Conservation (phyloP, 2,888 invertebrate species). For the Aleiodes alternator region DNA sequence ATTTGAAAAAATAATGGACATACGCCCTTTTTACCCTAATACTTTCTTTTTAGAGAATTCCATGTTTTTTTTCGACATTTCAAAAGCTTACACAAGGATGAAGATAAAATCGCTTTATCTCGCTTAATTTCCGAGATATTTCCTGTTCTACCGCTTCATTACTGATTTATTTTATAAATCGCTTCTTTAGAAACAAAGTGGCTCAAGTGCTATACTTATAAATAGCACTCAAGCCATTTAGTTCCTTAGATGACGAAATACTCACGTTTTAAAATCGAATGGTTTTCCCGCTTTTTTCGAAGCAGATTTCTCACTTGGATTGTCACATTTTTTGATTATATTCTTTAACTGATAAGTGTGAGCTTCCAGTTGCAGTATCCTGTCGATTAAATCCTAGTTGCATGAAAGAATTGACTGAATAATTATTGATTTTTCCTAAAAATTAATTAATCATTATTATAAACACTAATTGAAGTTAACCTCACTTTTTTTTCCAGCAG, state of each 20-base stretch:
- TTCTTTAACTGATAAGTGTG: slow-evolving; percentile 88
- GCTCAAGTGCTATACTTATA: too few relatives aligned
- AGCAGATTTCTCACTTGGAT: slow-evolving; percentile 35
- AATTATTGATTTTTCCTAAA: slow-evolving; percentile 16
- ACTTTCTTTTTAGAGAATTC: too few relatives aligned
- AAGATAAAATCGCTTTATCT: too few relatives aligned
- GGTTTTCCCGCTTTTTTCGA: slow-evolving; percentile 70
- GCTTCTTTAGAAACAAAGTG: too few relatives aligned
- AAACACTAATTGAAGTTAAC: slow-evolving; percentile 29
- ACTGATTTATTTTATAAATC: too few relatives aligned
- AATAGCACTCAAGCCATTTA: too few relatives aligned
- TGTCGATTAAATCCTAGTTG: slow-evolving; percentile 83
- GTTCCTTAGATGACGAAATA: slow-evolving; percentile 2
- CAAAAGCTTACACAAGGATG: too few relatives aligned
- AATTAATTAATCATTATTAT: slow-evolving; percentile 28
- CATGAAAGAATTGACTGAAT: slow-evolving; percentile 32
- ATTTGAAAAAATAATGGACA: too few relatives aligned
- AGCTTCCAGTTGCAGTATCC: slow-evolving; percentile 84
- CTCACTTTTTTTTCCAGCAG: slow-evolving; percentile 75
- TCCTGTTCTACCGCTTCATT: too few relatives aligned
- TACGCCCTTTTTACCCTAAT: too few relatives aligned
- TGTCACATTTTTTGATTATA: slow-evolving; percentile 76
- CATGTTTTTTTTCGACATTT: too few relatives aligned
- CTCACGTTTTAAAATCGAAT: slow-evolving; percentile 81
- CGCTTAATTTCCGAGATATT: too few relatives aligned